Conservation (phyloP, 1,140 invertebrate species). For the Hormaphis cornu region DNA sequence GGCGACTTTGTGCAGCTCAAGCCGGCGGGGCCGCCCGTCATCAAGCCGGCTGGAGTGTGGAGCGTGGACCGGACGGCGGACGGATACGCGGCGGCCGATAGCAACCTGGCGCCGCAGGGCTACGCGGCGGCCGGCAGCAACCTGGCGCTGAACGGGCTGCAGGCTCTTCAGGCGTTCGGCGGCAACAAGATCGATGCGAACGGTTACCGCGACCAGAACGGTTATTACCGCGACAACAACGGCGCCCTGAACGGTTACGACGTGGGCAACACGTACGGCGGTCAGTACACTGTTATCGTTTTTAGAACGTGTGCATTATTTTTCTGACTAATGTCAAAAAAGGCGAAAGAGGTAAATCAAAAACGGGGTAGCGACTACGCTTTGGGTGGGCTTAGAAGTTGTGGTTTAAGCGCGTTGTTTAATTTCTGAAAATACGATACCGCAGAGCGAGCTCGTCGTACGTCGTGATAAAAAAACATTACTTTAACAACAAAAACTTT, state of each 20-base stretch:
- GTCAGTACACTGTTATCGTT: constrained; percentile 25
- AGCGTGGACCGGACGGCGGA: constrained; percentile 18
- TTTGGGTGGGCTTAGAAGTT: too few relatives aligned
- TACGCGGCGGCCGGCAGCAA: constrained; percentile 24
- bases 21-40: constrained; percentile 34
- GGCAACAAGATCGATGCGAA: constrained; percentile 30
- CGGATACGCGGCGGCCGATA: constrained; percentile 19
- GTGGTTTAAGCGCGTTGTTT: too few relatives aligned
- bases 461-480: too few relatives aligned
- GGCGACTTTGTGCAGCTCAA: constrained; percentile 34
- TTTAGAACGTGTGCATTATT: not conserved
- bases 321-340: not conserved
- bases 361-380: too few relatives aligned
- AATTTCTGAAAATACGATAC: too few relatives aligned
- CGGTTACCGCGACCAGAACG: constrained; percentile 35
- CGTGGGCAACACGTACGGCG: constrained; percentile 36
- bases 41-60: constrained; percentile 34
- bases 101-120: constrained; percentile 10
- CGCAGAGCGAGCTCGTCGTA: too few relatives aligned
- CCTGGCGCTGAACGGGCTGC: constrained; percentile 31
- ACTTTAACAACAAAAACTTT: too few relatives aligned
- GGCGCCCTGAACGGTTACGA: constrained; percentile 36
- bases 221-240: constrained; percentile 35
- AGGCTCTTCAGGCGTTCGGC: constrained; percentile 23
- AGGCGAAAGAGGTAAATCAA: too few relatives aligned